These are phyloP conservation scores for Strix aluco DNA, from an alignment of 2,113 vertebrate species.

Conservation along the genomic window DNA sequence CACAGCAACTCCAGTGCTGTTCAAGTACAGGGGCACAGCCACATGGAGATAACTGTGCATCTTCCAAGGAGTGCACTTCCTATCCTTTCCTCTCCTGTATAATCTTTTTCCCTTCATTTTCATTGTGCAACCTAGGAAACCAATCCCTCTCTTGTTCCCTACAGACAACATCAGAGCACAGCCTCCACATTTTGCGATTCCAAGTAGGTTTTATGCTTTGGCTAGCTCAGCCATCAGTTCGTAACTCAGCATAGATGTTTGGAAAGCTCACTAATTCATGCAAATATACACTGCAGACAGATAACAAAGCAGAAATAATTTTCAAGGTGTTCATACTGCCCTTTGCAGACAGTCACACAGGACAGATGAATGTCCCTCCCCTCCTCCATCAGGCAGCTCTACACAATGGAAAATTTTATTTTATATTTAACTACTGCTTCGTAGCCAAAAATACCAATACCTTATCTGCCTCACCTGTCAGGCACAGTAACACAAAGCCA, in stretches of 20 bases:
- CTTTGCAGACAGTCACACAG: not conserved
- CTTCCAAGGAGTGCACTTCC: not conserved
- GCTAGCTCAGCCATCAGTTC: not conserved
- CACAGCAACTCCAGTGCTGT: not conserved
- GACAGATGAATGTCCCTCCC: not conserved
- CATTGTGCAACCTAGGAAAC: not conserved
- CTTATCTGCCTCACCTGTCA: not conserved
- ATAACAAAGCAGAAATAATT: slow-evolving; percentile 57
- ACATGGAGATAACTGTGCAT: not conserved
- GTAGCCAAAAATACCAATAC: not conserved
- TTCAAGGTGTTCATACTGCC: not conserved
- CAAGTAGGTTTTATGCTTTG: not conserved
- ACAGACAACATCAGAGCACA: not conserved
- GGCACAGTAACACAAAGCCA: not conserved
- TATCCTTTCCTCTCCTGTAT: not conserved
- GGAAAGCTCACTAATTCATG: not conserved
- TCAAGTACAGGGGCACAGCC: not conserved
- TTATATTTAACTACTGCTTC: not conserved
- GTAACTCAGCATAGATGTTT: not conserved
- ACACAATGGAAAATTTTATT: not conserved
- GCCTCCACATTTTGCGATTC: not conserved
- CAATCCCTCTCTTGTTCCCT: too few relatives aligned
- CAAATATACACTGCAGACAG: slow-evolving; percentile 65
- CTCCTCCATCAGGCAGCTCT: slow-evolving; percentile 1
- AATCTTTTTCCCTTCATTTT: not conserved